Evolutionary conservation across 2,888 invertebrate species (phyloP), one percentile per base, ranked within the genome.

Genomic region (Apotomis turbidana): DNA sequence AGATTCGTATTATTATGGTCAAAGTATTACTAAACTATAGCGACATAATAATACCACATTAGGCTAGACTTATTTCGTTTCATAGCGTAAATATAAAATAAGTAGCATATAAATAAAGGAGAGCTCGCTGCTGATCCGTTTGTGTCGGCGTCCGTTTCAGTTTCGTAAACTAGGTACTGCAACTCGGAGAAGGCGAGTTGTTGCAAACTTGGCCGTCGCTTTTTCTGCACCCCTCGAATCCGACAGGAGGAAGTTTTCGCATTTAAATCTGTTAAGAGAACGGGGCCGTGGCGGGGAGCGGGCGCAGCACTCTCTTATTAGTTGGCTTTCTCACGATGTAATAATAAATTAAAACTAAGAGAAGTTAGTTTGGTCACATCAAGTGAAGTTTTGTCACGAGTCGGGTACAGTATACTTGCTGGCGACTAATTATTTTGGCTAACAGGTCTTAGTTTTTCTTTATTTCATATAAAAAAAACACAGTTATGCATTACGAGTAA

Each of bases 231-330:
- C 38, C 52, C 63, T 36, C 5, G 44, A 64, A 54, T 54, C 52
- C 12, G 52, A 8, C 52, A 44, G n/a, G 66, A 55, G 27, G 46
- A 66, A 66, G 66, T 66, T 66, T 66, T 66, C 66, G 55, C 36
- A 57, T 66, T 66, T 55, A 66, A 66, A 66, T 66, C 66, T 57
- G 66, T 66, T 66, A 66, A 66, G 57, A 66, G 57, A 44, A 46
- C 27, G 27, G 27, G 27, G 2, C 41, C 6, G 49, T 10, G 9
- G 10, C 49, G 49, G 49, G 49, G 1, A 3, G 49, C 49, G 49
- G 52, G 10, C 13, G 54, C 10, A 15, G 27, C 41, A 2, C 9
- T 10, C 59, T 46, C 15, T 60, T 60, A 60, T 60, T 60, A 61
- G 49, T 15, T 60, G 38, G 3, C 58, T 58, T 58, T 61, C 27